A percentile compares a stretch with the other conserved stretches of the same genome.
These are phyloP conservation scores for Lycodopsis pacificus DNA, from an alignment of 2,797 vertebrate genomes.

Conservation along the genomic window DNA sequence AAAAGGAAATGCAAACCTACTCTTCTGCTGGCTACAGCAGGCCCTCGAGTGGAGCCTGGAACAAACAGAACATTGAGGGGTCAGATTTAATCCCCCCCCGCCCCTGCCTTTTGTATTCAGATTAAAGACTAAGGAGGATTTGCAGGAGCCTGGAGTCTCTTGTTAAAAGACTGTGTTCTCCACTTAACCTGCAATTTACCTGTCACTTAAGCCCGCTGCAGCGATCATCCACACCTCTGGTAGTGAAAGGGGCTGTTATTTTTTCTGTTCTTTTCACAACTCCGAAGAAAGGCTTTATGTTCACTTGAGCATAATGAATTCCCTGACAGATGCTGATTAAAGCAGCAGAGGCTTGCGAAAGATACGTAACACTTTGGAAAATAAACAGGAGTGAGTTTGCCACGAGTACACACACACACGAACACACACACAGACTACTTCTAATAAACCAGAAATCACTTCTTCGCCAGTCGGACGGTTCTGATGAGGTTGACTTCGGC, in stretches of 20 bases:
- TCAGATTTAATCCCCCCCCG: slow-evolving; percentile 92
- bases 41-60: slow-evolving; percentile 81
- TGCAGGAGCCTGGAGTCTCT: slow-evolving; percentile 89
- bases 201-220: slow-evolving; percentile 90
- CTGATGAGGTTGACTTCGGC: slow-evolving; percentile 59
- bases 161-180: slow-evolving; percentile 92
- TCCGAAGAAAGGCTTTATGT: slow-evolving; percentile 74
- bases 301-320: slow-evolving; percentile 69
- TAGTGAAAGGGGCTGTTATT: slow-evolving; percentile 70
- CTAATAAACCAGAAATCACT: slow-evolving; percentile 65
- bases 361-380: slow-evolving; percentile 51
- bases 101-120: slow-evolving; percentile 93
- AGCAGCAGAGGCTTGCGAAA: slow-evolving; percentile 43
- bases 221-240: slow-evolving; percentile 84
- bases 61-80: slow-evolving; percentile 90
- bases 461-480: slow-evolving; percentile 51
- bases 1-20: slow-evolving; percentile 86
- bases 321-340: slow-evolving; percentile 67
- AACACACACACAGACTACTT: slow-evolving; percentile 6
- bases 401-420: not conserved
- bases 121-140: slow-evolving; percentile 96
- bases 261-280: slow-evolving; percentile 61
- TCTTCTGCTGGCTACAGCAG: slow-evolving; percentile 82
- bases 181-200: slow-evolving; percentile 98
- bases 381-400: slow-evolving; percentile 36